Evolutionary conservation across 2,113 vertebrate species (phyloP).

Genomic region (Elephantulus edwardii): DNA sequence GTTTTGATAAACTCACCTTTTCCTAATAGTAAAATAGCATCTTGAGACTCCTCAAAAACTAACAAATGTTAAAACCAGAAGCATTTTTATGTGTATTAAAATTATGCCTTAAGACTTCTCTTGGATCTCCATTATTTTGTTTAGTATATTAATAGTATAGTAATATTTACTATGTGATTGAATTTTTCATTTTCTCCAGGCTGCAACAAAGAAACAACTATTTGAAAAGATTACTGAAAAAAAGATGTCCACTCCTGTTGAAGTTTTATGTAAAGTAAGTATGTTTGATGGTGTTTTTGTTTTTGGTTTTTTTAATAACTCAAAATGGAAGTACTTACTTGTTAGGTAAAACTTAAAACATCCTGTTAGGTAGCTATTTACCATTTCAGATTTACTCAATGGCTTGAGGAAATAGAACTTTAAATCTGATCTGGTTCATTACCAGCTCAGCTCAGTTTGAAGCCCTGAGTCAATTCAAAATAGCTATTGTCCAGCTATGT

Average conservation of each 20-base stretch:
- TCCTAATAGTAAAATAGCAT: not conserved
- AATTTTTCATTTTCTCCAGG: slow-evolving; percentile 86
- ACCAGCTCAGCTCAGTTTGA: too few species aligned
- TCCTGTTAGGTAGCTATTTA: not conserved
- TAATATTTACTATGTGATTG: not conserved
- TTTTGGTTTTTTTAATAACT: not conserved
- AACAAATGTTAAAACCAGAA: not conserved
- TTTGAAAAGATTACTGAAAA: slow-evolving; percentile 99
- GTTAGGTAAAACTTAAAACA: too few species aligned
- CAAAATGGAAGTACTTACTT: not conserved
- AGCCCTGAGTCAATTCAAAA: not conserved
- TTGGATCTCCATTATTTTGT: not conserved
- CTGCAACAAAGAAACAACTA: slow-evolving; percentile 99
- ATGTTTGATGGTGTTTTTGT: slow-evolving; percentile 53
- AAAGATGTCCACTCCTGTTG: slow-evolving; percentile 99
- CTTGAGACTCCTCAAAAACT: not conserved
- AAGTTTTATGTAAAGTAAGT: slow-evolving; percentile 99
- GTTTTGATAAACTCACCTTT: not conserved
- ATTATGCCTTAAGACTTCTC: not conserved
- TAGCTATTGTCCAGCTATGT: not conserved
- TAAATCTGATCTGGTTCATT: too few species aligned
- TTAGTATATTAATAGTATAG: not conserved
- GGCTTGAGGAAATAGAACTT: not conserved
- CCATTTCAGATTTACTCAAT: not conserved
- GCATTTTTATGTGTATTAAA: not conserved